Evolutionary conservation across 2,113 vertebrate species (phyloP), one percentile per base, ranked within the genome.

Genomic region (Ictidomys tridecemlineatus): DNA sequence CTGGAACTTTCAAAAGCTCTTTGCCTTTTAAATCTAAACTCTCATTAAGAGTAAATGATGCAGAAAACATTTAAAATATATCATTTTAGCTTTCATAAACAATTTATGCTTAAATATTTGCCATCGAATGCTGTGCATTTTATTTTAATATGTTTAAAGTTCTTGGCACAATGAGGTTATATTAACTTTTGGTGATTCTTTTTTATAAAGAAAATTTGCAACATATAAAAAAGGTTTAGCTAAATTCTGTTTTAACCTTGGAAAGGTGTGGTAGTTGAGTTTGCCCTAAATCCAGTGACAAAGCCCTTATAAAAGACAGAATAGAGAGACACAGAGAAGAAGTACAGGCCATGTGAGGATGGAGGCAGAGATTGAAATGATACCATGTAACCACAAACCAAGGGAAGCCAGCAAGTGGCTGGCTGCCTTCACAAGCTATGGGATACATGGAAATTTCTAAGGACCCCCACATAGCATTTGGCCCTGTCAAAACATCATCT

Each of bases 191-290:
- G 22, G 56, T 79, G 5, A 16, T 12, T 58, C 34, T 4, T 45
- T 70, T 90, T 8, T 8, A 45, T 77, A 53, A 32, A 24, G 20
- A 77, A 86, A 30, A 0, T 0, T 22, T 32, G 6, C 16, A 48
- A 4, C 8, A 8, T 17, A 4, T 12, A 14, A 51, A 69, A 89
- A 22, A 45, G 82, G 22, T 5, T 22, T 45, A 89, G 11, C 13
- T 69, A 24, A 76, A 8, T 4, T 58, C 12, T 26, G 1, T 63
- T 63, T 65, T 70, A 73, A 45, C 88, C 8, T 22, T 30, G 34
- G 8, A 58, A 73, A n/a, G 4, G 0, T 16, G 48, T 18, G 3
- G 0, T 4, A 2, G 2, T 11, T 6, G 56, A 0, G 10, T 22
- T 20, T 8, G 28, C 28, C 2, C 2, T 28, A 42, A 56, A 80